Evolutionary conservation across 2,797 vertebrate genomes (phyloP), one percentile per base, ranked within the genome.

Genomic region (Silurus lanzhouensis): DNA sequence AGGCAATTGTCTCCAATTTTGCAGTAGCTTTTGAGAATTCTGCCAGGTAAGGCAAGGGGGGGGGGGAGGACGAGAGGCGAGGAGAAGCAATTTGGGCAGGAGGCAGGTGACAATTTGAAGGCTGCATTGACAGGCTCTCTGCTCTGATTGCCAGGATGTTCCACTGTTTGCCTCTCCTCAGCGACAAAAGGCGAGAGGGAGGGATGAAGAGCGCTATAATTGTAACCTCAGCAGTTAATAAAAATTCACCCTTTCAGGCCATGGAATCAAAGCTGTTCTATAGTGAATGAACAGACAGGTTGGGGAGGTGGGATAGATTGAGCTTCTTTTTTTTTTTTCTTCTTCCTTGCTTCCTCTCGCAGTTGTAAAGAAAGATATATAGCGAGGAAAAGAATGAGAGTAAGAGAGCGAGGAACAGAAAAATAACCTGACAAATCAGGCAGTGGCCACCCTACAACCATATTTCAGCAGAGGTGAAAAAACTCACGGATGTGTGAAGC

Each of bases 81-180:
- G 86, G 63, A 89, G 91, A 93, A 90, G 92, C 91, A 94, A 95
- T 95, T 94, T 94, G 85, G 90, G 44, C 78, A 88, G 89, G 83
- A 93, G 94, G 93, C 92, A 94, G 92, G 93, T 94, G 94, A 96
- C 94, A 91, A 91, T 95, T 95, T 94, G 92, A 87, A 94, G 93
- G 92, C 90, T 91, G 86, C 91, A 82, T 87, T 94, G 94, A 95
- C 91, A 92, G 93, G 90, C 90, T 90, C 91, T 88, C n/a, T 67
- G 89, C 89, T 90, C 89, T 92, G 91, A 93, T 93, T 95, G 93
- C 92, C 84, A 90, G 91, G 88, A 89, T 90, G 87, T 84, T 67
- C 76, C 83, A 86, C 88, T 91, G 91, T 92, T 93, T 92, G 87
- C 91, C 88, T 91, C 90, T 87, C 87, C 91, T 83, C 70, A 22